These are phyloP conservation scores for Oenanthe melanoleuca DNA, from an alignment of 2,113 vertebrate species.

Conservation along the genomic window DNA sequence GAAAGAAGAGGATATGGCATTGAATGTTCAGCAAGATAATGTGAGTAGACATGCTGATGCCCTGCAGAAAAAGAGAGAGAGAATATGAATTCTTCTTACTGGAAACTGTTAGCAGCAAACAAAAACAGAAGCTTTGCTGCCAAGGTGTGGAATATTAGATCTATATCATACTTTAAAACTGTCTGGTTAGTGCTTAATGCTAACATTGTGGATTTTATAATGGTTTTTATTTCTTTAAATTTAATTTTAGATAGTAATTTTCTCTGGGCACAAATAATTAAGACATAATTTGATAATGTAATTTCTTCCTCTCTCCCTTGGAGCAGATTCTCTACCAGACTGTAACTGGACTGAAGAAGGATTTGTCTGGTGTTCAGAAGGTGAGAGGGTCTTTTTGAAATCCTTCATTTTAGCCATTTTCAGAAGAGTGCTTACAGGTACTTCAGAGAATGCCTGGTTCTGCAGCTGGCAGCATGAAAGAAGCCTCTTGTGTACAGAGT, in stretches of 20 bases:
- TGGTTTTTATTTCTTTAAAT: not conserved
- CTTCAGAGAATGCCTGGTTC: not conserved
- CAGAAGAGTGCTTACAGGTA: not conserved
- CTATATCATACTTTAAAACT: not conserved
- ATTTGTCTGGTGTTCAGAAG: constrained; percentile 92
- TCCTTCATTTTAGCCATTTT: not conserved
- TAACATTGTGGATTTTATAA: not conserved
- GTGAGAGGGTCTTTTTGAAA: constrained; percentile 68
- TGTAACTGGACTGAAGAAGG: constrained; percentile 91
- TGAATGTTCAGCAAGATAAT: constrained; percentile 81
- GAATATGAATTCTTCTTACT: not conserved
- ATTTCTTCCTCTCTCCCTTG: constrained; percentile 1
- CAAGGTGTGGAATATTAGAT: not conserved
- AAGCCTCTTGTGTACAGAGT: not conserved
- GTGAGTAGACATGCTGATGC: constrained; percentile 69
- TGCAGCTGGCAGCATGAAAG: not conserved
- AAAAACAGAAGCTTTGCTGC: not conserved
- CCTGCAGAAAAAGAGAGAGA: not conserved
- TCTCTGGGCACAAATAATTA: not conserved
- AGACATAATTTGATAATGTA: not conserved
- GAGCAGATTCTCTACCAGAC: constrained; percentile 93
- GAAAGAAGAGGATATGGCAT: constrained; percentile 81
- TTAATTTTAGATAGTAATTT: not conserved
- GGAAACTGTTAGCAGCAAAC: not conserved
- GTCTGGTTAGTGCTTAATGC: not conserved